Conservation (phyloP, 2,888 invertebrate genomes). For the Hirtodrosophila duncani region DNA sequence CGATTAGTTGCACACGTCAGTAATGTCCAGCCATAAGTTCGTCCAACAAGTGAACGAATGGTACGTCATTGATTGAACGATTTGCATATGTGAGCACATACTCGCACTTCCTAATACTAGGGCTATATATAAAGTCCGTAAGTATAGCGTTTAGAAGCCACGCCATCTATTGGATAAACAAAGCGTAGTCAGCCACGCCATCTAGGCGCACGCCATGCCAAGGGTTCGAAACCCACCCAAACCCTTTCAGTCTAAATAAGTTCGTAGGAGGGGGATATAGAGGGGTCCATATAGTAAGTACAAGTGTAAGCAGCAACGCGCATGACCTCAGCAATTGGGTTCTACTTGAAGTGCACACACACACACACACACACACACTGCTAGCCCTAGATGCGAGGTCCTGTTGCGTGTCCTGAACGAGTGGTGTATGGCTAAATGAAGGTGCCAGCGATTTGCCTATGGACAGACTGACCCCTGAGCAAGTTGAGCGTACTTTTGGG, state of each 20-base stretch:
- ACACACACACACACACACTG: slow-evolving; percentile 32
- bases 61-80: slow-evolving; percentile 11
- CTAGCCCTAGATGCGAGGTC: slow-evolving; percentile 27
- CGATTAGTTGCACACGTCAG: background rate
- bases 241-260: slow-evolving; percentile 58
- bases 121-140: background rate
- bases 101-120: background rate
- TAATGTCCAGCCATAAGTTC: background rate
- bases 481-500: slow-evolving; percentile 42
- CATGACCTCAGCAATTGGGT: slow-evolving; percentile 71
- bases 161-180: slow-evolving; percentile 49
- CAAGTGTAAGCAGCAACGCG: slow-evolving; percentile 62
- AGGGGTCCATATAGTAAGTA: too few species aligned
- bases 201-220: slow-evolving; percentile 52
- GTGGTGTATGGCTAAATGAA: slow-evolving; percentile 37
- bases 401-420: slow-evolving; percentile 53
- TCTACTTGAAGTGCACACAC: slow-evolving; percentile 60
- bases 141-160: slow-evolving; percentile 18
- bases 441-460: slow-evolving; percentile 9
- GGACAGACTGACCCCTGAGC: slow-evolving; percentile 50
- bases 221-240: background rate
- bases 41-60: slow-evolving; percentile 43
- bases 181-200: slow-evolving; percentile 54
- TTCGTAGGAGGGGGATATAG: too few species aligned
- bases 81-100: slow-evolving; percentile 3